These are phyloP conservation scores for Rhinolophus sinicus DNA, from an alignment of 2,113 vertebrate genomes.

Conservation along the genomic window DNA sequence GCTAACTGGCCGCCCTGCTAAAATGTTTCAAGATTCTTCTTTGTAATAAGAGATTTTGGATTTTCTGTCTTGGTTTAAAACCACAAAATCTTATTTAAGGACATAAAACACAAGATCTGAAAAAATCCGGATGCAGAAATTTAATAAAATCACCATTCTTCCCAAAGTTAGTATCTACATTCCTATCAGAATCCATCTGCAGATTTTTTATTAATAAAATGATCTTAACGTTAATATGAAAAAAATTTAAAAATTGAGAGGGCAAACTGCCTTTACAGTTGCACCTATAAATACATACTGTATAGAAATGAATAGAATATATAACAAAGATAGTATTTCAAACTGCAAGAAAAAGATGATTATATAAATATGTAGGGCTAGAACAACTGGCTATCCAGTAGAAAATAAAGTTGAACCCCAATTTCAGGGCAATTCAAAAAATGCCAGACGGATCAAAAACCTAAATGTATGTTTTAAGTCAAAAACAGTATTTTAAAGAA, in stretches of 20 bases:
- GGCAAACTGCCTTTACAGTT: neutral
- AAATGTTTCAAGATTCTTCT: neutral
- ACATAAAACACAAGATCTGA: neutral
- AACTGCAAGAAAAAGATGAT: neutral
- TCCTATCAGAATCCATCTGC: neutral
- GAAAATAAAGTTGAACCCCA: neutral
- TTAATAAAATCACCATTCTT: neutral
- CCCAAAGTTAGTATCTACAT: neutral
- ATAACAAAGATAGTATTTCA: neutral
- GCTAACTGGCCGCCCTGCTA: neutral
- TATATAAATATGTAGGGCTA: neutral
- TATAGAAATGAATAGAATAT: neutral
- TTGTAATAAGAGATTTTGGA: neutral
- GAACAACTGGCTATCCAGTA: neutral
- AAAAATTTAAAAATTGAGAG: neutral
- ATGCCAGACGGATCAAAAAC: neutral
- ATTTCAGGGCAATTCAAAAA: neutral
- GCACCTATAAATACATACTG: neutral
- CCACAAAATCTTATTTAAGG: neutral
- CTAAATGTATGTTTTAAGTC: neutral
- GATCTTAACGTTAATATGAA: neutral
- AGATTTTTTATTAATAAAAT: conserved; percentile 20
- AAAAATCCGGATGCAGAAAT: neutral
- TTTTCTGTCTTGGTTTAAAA: neutral
- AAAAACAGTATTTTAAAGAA: conserved; percentile 6